A percentile compares a stretch with the other conserved stretches of the same genome.
phyloP scores from a whole-genome alignment of 2,797 vertebrate species.

The Platyrinchus mystaceus region DNA sequence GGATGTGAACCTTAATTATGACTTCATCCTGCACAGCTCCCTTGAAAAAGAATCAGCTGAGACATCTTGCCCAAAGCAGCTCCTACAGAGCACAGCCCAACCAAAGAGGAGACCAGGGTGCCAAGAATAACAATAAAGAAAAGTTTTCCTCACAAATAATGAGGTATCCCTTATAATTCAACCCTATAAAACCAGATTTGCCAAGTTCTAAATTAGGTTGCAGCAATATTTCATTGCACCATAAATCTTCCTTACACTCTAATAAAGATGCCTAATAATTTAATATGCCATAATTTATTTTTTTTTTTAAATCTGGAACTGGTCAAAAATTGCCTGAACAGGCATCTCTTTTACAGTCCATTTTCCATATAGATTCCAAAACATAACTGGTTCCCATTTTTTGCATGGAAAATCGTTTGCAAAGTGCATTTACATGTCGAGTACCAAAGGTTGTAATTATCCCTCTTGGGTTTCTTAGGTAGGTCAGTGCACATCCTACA shows the following conservation, averaged over 20 bases:
- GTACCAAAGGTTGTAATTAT: constrained; percentile 1
- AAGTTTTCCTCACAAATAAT: constrained; percentile 33
- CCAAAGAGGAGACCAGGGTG: background rate
- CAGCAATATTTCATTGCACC: constrained; percentile 71
- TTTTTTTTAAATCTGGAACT: constrained; percentile 42
- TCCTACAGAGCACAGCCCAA: constrained; percentile 32
- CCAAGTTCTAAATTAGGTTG: constrained; percentile 70
- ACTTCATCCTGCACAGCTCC: constrained; percentile 4
- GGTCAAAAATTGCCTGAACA: constrained; percentile 52
- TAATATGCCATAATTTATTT: constrained; percentile 52
- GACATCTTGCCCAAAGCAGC: constrained; percentile 32
- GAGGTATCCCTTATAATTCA: constrained; percentile 65
- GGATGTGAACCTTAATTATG: constrained; percentile 25
- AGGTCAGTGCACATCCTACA: constrained; percentile 8
- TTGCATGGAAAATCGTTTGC: background rate
- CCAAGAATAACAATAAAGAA: constrained; percentile 41
- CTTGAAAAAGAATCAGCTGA: constrained; percentile 4
- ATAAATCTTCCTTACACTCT: constrained; percentile 67
- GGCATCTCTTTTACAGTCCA: constrained; percentile 5
- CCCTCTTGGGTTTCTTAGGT: constrained; percentile 4
- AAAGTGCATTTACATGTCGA: background rate
- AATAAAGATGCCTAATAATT: constrained; percentile 71
- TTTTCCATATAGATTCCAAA: constrained; percentile 45
- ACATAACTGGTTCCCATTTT: constrained; percentile 22
- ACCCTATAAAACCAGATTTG: constrained; percentile 59